phyloP scores from a whole-genome alignment of 2,888 invertebrate species.

The Stenoptilia bipunctidactyla region DNA sequence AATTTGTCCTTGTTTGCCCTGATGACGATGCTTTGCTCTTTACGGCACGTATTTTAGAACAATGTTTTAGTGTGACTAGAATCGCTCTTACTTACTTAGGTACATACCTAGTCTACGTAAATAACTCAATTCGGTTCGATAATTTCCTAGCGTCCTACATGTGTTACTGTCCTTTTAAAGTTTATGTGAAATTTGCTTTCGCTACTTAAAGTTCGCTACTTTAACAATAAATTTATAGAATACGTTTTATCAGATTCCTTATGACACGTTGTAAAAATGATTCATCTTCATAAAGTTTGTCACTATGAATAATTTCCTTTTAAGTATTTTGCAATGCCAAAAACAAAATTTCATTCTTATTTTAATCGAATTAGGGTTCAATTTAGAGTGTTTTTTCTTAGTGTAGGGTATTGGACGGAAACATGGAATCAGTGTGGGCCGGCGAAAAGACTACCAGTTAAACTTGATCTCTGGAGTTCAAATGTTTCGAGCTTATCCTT shows the following conservation, averaged over 20 bases:
- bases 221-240: not conserved
- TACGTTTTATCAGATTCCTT: not conserved
- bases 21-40: too few relatives aligned
- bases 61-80: too few relatives aligned
- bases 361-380: not conserved
- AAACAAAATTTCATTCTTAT: constrained; percentile 20
- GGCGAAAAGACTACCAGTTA: constrained; percentile 35
- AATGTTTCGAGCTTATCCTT: not conserved
- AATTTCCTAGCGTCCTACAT: too few relatives aligned
- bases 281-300: not conserved
- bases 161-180: too few relatives aligned
- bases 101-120: too few relatives aligned
- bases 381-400: not conserved
- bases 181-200: too few relatives aligned
- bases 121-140: too few relatives aligned
- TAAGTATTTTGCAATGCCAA: constrained; percentile 21
- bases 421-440: constrained; percentile 55
- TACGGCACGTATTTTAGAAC: too few relatives aligned
- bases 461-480: constrained; percentile 25
- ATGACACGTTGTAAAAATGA: not conserved
- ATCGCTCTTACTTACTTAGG: too few relatives aligned
- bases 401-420: constrained; percentile 36
- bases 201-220: too few relatives aligned
- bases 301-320: constrained; percentile 18
- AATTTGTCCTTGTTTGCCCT: too few relatives aligned